Evolutionary conservation across 2,113 vertebrate species (phyloP), one percentile per base, ranked within the genome.

Genomic region (Okapia johnstoni): DNA sequence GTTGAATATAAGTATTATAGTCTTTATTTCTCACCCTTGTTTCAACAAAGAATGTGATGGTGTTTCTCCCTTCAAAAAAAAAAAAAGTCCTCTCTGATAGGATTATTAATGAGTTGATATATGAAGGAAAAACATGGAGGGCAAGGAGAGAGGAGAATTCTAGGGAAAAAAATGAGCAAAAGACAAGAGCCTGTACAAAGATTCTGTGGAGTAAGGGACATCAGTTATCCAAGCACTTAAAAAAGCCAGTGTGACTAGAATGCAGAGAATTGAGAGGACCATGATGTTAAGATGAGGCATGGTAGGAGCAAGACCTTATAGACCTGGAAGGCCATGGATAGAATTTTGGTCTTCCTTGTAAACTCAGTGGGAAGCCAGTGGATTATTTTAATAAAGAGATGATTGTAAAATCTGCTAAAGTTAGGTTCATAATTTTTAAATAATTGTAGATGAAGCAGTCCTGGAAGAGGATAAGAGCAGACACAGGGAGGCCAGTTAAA

Each of bases 71-170:
- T 54, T 90, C n/a, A n/a, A 60, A 58, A 13, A 94, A 90, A 40
- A 26, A 70, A 13, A 66, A 79, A 73, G 1, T 36, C 10, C 79
- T 50, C 48, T 66, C 28, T 93, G 33, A 63, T 30, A 63, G 12
- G 3, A 76, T 73, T 81, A 73, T 63, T 83, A 81, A 66, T 55
- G 6, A 58, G 6, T 60, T 83, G 52, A 21, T 70, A 33, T 63
- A 54, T n/a, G 26, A 90, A 58, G 6, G 6, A 40, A 86, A 81
- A 76, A 63, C 10, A 36, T 52, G 48, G 2, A 0, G 9, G 16
- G 25, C 1, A 3, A 2, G 1, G 7, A 30, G 3, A 1, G 1
- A 16, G 11, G 23, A 55, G 60, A 70, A 88, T 79, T 79, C 4
- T 19, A 57, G 30, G 23, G 10, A 2, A 6, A 6, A 30, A 57